These are phyloP conservation scores for Sinocyclocheilus grahami DNA, from an alignment of 2,113 vertebrate genomes.

Conservation along the genomic window DNA sequence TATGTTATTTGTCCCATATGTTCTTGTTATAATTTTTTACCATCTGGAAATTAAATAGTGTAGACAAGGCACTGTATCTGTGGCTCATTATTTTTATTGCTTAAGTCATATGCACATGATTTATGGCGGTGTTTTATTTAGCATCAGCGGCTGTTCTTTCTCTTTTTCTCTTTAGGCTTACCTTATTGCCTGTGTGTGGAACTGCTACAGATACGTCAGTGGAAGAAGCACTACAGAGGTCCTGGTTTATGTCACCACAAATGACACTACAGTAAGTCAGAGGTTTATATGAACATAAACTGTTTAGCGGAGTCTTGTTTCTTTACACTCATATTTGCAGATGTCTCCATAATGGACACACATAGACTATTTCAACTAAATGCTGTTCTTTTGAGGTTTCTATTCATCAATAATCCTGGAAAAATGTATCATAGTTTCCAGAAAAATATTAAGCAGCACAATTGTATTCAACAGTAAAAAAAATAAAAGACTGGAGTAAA, in stretches of 20 bases:
- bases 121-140: slow-evolving; percentile 22
- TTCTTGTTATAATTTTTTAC: not conserved
- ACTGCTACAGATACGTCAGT: slow-evolving; percentile 96
- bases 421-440: not conserved
- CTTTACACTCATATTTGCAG: not conserved
- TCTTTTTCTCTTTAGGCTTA: slow-evolving; percentile 83
- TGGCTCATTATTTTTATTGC: slow-evolving; percentile 24
- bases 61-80: not conserved
- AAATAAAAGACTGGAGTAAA: not conserved
- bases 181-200: slow-evolving; percentile 98
- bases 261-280: slow-evolving; percentile 89
- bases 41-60: not conserved
- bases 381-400: not conserved
- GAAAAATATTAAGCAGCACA: not conserved
- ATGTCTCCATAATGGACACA: not conserved
- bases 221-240: slow-evolving; percentile 88
- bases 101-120: not conserved
- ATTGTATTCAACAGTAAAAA: not conserved
- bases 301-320: not conserved
- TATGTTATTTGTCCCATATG: not conserved
- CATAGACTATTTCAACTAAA: not conserved
- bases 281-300: not conserved
- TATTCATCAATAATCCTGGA: not conserved
- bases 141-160: not conserved
- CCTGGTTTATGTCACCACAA: slow-evolving; percentile 93